Percentiles rank a stretch among this genome's conserved stretches.
Conservation (phyloP, 2,113 vertebrate genomes). For the Ceyx cyanopectus region DNA sequence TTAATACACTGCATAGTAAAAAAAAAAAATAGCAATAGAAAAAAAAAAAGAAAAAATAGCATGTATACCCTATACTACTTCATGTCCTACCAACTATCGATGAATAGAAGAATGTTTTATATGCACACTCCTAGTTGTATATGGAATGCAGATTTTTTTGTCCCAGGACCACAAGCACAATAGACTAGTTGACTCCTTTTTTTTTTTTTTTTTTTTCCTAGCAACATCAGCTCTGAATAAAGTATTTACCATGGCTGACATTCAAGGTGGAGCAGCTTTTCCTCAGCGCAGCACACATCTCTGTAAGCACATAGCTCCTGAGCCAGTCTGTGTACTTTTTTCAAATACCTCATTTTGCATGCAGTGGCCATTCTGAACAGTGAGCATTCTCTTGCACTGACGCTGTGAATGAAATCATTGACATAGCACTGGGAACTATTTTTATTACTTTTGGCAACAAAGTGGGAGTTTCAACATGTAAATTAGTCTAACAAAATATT, state of each 20-base stretch:
- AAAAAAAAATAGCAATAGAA: background rate
- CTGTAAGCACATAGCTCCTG: background rate
- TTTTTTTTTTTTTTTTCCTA: background rate
- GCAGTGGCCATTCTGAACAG: background rate
- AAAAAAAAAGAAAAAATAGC: background rate
- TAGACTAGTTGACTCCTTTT: background rate
- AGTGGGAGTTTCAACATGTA: background rate
- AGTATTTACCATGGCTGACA: accelerated
- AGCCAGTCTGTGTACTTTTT: background rate
- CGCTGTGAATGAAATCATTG: slow-evolving; percentile 38
- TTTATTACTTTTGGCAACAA: slow-evolving; percentile 32
- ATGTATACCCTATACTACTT: background rate
- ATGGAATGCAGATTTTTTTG: background rate
- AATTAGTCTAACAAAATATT: background rate
- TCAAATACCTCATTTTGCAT: background rate
- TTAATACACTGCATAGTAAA: background rate
- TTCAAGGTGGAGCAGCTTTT: background rate
- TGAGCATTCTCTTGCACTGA: background rate
- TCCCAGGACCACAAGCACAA: background rate
- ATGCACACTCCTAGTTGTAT: background rate
- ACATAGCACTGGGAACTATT: background rate
- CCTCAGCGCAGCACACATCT: background rate
- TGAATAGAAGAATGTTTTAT: background rate
- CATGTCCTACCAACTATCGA: accelerated
- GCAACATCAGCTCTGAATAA: background rate